phyloP scores from a whole-genome alignment of 1,140 invertebrate genomes.

The Apis cerana region DNA sequence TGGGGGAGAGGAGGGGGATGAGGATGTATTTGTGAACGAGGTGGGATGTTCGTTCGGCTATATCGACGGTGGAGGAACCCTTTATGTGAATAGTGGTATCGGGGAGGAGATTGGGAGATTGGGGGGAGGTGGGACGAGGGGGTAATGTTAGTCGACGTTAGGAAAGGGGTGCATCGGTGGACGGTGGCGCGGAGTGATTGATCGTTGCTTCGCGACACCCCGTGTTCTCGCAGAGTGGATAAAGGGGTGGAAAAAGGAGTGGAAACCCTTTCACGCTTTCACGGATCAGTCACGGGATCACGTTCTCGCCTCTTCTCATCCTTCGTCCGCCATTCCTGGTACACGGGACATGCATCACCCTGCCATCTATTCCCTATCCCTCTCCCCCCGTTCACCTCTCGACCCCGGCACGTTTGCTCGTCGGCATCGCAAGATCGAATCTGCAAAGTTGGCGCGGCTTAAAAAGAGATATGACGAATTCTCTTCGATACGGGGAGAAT shows the following conservation, averaged over 20 bases:
- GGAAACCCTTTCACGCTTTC: constrained; percentile 76
- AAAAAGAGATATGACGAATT: constrained; percentile 10
- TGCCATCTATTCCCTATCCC: constrained; percentile 45
- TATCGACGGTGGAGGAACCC: constrained; percentile 57
- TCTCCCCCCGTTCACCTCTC: constrained; percentile 23
- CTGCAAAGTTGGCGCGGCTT: constrained; percentile 53
- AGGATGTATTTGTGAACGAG: constrained; percentile 26
- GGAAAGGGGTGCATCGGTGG: constrained; percentile 56
- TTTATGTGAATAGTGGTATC: constrained; percentile 59
- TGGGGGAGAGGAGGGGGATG: no score
- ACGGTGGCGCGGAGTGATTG: constrained; percentile 73
- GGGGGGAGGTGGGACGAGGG: background rate
- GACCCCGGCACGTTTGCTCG: constrained; percentile 43
- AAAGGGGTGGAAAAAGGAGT: constrained; percentile 72
- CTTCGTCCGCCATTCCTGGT: constrained; percentile 50
- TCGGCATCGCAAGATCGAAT: constrained; percentile 53
- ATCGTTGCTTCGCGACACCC: constrained; percentile 76
- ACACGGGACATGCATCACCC: constrained; percentile 74
- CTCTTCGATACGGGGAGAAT: background rate
- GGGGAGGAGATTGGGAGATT: background rate
- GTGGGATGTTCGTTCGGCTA: constrained; percentile 42
- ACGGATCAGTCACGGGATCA: constrained; percentile 75
- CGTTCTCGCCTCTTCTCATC: constrained; percentile 63
- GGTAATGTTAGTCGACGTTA: constrained; percentile 42
- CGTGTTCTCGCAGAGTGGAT: constrained; percentile 73